These are phyloP conservation scores for Epirrhoe tristata DNA, from an alignment of 2,888 invertebrate genomes.

Conservation along the genomic window DNA sequence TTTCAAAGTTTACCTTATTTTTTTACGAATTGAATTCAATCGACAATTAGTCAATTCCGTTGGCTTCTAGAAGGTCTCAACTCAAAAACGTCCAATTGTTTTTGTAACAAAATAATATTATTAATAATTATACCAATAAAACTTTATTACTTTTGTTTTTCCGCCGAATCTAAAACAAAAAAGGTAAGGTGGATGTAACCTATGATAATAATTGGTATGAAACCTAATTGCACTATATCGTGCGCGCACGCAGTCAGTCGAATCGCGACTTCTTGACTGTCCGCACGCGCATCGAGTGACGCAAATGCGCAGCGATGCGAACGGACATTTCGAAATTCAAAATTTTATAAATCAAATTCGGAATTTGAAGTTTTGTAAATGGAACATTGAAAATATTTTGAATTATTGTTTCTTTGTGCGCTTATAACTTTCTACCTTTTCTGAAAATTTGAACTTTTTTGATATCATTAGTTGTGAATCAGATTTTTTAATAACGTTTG, in stretches of 20 bases:
- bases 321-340: constrained; percentile 36
- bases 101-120: background rate
- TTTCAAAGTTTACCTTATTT: no score
- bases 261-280: constrained; percentile 44
- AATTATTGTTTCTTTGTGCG: constrained; percentile 7
- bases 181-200: background rate
- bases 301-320: constrained; percentile 53
- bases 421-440: background rate
- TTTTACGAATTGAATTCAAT: no score
- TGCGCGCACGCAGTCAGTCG: constrained; percentile 46
- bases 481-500: background rate
- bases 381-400: constrained; percentile 10
- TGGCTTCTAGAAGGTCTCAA: background rate
- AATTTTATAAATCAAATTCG: constrained; percentile 16
- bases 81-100: background rate
- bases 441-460: background rate
- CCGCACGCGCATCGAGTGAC: constrained; percentile 55
- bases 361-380: background rate
- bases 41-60: background rate
- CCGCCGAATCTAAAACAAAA: background rate
- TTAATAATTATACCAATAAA: no score
- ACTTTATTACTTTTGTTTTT: no score
- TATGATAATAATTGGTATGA: constrained; percentile 1
- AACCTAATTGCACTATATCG: constrained; percentile 7
- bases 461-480: background rate